These are phyloP conservation scores for Drosophila funebris DNA, from an alignment of 1,140 invertebrate genomes.

Conservation along the genomic window DNA sequence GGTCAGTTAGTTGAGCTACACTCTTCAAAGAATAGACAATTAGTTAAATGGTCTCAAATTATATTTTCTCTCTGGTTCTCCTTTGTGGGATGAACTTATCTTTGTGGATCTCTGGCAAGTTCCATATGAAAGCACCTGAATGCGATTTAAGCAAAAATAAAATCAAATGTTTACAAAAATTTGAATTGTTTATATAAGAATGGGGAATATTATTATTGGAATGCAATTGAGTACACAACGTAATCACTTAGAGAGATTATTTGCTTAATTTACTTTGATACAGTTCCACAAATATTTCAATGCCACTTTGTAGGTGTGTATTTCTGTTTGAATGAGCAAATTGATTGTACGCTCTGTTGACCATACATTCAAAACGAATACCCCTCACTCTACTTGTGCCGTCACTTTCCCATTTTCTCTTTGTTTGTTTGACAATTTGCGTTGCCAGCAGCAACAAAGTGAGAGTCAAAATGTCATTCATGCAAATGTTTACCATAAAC, in stretches of 20 bases:
- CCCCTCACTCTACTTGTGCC: neutral
- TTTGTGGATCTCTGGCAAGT: neutral
- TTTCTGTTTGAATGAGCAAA: conserved; percentile 9
- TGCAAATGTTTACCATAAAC: conserved; percentile 29
- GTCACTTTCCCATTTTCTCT: neutral
- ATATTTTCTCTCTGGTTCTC: too few species aligned
- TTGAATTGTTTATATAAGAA: neutral
- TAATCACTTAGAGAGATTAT: neutral
- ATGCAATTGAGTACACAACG: conserved; percentile 1
- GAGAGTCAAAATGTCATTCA: conserved; percentile 25
- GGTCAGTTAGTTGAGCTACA: too few species aligned
- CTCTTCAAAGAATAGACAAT: too few species aligned
- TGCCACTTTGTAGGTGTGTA: neutral
- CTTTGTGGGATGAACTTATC: too few species aligned
- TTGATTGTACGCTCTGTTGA: conserved; percentile 18
- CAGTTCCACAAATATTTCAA: conserved; percentile 3
- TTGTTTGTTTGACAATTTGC: conserved; percentile 38
- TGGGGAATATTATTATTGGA: neutral
- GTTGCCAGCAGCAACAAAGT: conserved; percentile 24
- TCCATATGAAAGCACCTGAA: neutral
- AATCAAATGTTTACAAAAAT: conserved; percentile 2
- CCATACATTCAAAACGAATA: neutral
- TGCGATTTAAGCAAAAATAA: neutral
- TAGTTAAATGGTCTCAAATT: too few species aligned
- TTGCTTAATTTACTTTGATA: conserved; percentile 19